Evolutionary conservation across 2,797 vertebrate genomes (phyloP).

Genomic region (Chlorospingus semifuscus): DNA sequence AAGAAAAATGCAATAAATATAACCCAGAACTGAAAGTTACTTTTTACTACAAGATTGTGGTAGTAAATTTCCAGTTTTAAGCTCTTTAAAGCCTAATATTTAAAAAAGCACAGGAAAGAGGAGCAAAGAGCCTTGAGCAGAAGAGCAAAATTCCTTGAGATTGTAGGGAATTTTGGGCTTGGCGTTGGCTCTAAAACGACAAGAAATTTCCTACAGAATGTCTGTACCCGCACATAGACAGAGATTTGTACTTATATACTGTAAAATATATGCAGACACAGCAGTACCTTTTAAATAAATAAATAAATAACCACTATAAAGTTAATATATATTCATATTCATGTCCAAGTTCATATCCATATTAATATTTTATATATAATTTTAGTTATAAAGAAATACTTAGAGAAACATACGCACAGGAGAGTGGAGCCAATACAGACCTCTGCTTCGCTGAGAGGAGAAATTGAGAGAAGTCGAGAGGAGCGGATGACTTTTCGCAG

Average conservation of each 20-base stretch:
- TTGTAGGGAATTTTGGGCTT: neutral
- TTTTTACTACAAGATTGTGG: neutral
- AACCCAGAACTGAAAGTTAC: neutral
- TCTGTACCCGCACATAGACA: fast-evolving
- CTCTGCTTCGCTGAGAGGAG: neutral
- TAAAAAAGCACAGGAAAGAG: neutral
- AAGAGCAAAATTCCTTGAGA: neutral
- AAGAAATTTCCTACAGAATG: neutral
- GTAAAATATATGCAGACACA: neutral
- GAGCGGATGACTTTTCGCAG: fast-evolving
- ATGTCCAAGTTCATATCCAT: neutral
- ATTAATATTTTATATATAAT: neutral
- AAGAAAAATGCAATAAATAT: neutral
- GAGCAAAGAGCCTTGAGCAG: neutral
- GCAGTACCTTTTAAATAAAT: neutral
- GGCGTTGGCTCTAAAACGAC: fast-evolving
- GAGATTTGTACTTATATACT: fast-evolving
- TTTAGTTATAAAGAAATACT: fast-evolving
- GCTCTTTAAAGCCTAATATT: fast-evolving
- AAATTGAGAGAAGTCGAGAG: fast-evolving
- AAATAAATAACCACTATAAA: neutral
- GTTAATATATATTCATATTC: neutral
- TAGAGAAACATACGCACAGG: fast-evolving
- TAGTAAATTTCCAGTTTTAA: neutral
- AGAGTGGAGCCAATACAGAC: neutral